Evolutionary conservation across 2,113 vertebrate species (phyloP), one percentile per base, ranked within the genome.

Genomic region (Cichladusa arquata): DNA sequence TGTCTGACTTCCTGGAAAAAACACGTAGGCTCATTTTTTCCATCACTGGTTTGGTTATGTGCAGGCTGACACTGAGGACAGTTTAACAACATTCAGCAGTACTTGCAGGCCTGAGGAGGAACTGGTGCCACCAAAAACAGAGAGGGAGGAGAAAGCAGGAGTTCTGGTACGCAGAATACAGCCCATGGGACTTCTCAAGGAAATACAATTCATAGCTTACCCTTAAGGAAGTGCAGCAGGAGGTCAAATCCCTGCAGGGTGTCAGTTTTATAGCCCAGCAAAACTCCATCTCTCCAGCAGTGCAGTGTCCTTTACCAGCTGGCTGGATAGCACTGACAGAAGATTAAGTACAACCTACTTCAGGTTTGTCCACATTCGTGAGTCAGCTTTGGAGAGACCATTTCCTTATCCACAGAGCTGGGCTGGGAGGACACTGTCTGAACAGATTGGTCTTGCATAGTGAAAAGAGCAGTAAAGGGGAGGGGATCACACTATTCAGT

Each of bases 161-260:
- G 14, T 65, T 88, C 58, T 83, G 42, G 67, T 77, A 72, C 74
- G 51, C 57, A 53, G 40, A 80, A 34, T 34, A 72, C n/a, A 74
- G 60, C 56, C 51, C 6, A 1, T 56, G 71, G 72, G 86, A 78
- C 16, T 94, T 66, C 58, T 95, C 71, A 81, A 86, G 82, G 79
- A 94, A 93, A 70, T 71, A 64, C 0, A 2, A 40, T 64, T 95
- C 82, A 71, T 67, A 90, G 48, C 36, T 91, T 51, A 67, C 38
- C 31, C 58, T 83, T 56, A 70, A 83, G 81, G 81, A 95, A 96
- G 76, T 92, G 79, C 92, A 92, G 33, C 42, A 82, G 78, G 74
- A 96, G 76, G 81, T 70, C 70, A 94, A 94, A 90, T 86, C 79
- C 47, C 92, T 83, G 79, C 85, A 90, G 42, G 79, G 42, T 66